These are phyloP conservation scores for Oophaga pumilio DNA, from an alignment of 2,113 vertebrate species.

Conservation along the genomic window DNA sequence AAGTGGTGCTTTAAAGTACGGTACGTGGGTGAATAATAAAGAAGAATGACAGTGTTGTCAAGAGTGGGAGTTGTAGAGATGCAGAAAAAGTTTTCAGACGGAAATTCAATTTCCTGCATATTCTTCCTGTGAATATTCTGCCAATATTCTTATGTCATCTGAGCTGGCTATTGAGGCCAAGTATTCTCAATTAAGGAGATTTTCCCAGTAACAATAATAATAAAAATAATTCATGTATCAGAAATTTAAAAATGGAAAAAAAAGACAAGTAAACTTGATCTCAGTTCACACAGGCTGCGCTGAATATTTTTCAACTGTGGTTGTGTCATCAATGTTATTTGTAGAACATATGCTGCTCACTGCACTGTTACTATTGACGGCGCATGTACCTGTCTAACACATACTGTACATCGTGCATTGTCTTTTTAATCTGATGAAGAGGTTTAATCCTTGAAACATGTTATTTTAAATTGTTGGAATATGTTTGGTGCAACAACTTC, in stretches of 20 bases:
- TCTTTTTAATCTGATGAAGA: no score
- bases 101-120: constrained; percentile 28
- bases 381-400: no score
- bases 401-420: no score
- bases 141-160: not conserved
- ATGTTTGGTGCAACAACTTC: no score
- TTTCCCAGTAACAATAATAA: not conserved
- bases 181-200: not conserved
- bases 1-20: constrained; percentile 3
- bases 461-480: no score
- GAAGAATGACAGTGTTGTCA: constrained; percentile 22
- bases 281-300: no score
- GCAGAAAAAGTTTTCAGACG: constrained; percentile 27
- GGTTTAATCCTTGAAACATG: no score
- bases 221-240: not conserved
- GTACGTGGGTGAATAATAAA: constrained; percentile 24
- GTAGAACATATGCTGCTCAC: no score
- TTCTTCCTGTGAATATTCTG: constrained; percentile 5
- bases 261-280: not conserved
- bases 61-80: constrained; percentile 22
- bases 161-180: not conserved
- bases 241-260: not conserved
- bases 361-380: no score
- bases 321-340: no score
- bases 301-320: no score